Evolutionary conservation across 2,113 vertebrate species (phyloP), one percentile per base, ranked within the genome.

Genomic region (Hippocampus barbouri): DNA sequence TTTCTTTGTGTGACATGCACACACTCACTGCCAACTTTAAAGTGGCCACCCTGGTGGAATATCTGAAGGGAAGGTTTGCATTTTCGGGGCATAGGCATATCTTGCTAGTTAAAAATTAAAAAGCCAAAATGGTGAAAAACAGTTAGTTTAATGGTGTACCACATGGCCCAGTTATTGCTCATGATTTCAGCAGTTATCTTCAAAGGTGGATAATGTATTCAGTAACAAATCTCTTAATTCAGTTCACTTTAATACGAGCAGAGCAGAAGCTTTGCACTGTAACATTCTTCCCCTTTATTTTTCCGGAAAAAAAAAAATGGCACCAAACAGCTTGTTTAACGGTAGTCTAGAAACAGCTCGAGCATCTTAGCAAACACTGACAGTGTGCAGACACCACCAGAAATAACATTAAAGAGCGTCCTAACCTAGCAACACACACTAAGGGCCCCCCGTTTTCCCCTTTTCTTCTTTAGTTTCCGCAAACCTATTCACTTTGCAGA

Each of bases 401-500:
- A 69, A 75, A 47, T 72, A 70, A 80, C 70, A 62, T 72, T 71
- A 81, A 82, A 75, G 38, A 14, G 66, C 75, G 72, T 40, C 21
- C 85, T 85, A 85, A 70, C 86, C 82, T 82, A 87, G 80, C 85
- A 87, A 69, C 70, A 79, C 68, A 84, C 71, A 47, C 70, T 63
- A 61, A 70, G 41, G 67, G 14, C 12, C 47, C 7, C 66, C 68
- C 64, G 18, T n/a, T 69, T 67, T 75, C 47, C 38, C 64, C 59
- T 45, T 57, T 59, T 34, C 65, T 74, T 57, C 47, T 70, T 70
- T 57, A 20, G 41, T 66, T 69, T 70, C 43, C 54, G 10, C 8
- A 40, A 73, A 81, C 70, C 76, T 69, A 51, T 56, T 75, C 34
- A 62, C 54, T 76, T 79, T 72, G 66, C 62, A 60, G 70, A 61